Base-by-base conservation (phyloP, 2,113 vertebrate genomes). In the Scortum barcoo region DNA sequence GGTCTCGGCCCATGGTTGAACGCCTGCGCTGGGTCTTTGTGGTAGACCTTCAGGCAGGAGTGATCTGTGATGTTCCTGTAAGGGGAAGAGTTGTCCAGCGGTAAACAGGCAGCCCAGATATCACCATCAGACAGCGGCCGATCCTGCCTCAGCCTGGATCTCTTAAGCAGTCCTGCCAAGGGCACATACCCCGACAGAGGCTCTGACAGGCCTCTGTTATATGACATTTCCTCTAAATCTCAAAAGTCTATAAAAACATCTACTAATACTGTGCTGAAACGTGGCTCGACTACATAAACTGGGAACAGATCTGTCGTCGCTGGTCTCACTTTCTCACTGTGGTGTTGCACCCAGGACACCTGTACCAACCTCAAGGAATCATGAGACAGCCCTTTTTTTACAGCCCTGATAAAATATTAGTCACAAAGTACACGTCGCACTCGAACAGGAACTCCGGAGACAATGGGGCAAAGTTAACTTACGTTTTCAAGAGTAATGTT, bases 41-140 rank as follows among this genome's bases (percentile, higher is more conserved):
- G 97, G 96, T 99, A 99, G 80, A 99, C 98, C 95, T 99, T 99
- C 90, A 99, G 96, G 90, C 98, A 98, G 60, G 97, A 97, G 93
- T 98, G 95, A 92, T 98, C 97, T 71, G 96, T 96, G 92, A 99
- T 99, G 93, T 96, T 98, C 95, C 98, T 99, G 91, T 90, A 94
- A 92, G 95, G 93, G 93, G 93, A 73, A 77, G 76, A 93, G 0
- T 84, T 28, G 40, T 58, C 36, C 58, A 12, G 19, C 0, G 76
- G 58, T 90, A 93, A 84, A 76, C 56, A 88, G 3, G 17, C 28
- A 50, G 80, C 78, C 93, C 92, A 95, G 46, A 81, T 8, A 57
- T 92, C 87, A 3, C 93, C 88, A 9, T 94, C 93, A 0, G 94
- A 94, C 54, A 9, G 24, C 0, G 93, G 93, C 0, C 93, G 86